These are phyloP conservation scores for Falco punctatus DNA, from an alignment of 2,113 vertebrate genomes.

Conservation along the genomic window DNA sequence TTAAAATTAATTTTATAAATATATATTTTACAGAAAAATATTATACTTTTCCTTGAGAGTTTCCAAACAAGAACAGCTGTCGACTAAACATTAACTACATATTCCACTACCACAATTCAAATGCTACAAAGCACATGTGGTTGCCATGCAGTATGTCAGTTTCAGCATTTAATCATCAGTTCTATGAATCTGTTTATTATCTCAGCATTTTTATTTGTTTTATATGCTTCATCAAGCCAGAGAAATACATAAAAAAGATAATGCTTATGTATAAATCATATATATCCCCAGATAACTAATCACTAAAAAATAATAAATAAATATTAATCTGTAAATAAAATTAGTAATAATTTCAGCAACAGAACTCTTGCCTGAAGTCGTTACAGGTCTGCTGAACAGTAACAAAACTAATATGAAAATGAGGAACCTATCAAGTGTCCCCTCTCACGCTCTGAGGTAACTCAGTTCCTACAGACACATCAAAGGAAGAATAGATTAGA, in stretches of 20 bases:
- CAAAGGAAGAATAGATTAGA: neutral
- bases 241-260: neutral
- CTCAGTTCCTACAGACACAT: neutral
- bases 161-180: neutral
- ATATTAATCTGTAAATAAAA: neutral
- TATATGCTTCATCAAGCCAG: neutral
- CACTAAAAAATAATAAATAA: neutral
- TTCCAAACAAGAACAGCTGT: neutral
- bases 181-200: neutral
- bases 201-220: neutral
- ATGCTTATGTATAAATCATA: neutral
- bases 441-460: neutral
- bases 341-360: neutral
- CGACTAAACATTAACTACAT: neutral
- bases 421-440: neutral
- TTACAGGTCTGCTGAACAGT: neutral
- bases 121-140: neutral
- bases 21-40: neutral
- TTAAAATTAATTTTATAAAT: neutral
- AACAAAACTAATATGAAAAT: neutral
- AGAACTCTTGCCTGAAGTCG: neutral
- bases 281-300: neutral
- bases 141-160: neutral
- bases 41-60: neutral
- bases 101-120: neutral